Evolutionary conservation across 2,888 invertebrate genomes (phyloP), one percentile per base, ranked within the genome.

Genomic region (Scrobipalpa costella): DNA sequence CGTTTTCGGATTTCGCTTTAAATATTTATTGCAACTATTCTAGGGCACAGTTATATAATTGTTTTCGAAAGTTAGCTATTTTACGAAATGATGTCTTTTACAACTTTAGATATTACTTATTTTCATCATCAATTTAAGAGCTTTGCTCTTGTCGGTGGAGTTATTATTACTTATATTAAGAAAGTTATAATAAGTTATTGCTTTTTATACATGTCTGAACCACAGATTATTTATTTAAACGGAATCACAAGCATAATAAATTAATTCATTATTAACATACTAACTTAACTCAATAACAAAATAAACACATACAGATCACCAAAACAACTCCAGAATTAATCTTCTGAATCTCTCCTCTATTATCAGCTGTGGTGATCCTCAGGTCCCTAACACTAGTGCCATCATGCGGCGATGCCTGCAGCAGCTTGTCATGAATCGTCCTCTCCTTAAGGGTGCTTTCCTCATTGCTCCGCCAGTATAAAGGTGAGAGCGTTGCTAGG

Each of bases 401-500:
- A 2, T 7, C 55, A 7, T 7, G n/a, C 33, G 55, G 55, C 34
- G 33, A 13, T 8, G 44, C 19, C 27, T 38, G 36, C 38, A 59
- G 8, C 13, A 70, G 57, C 64, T 70, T 64, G 65, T 67, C 65
- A 57, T 67, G 64, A 5, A 66, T 33, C 13, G 62, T 63, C 17
- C 65, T 71, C 44, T 73, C 73, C 62, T 74, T 67, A 2, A 74
- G 58, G 6, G 78, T 78, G 49, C 65, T 76, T 62, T 75, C 71
- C 66, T 84, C 84, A 50, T 71, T 77, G 69, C 83, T 84, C 61
- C 71, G 71, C 84, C 83, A 84, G 69, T 84, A 85, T 19, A 80
- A 61, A 1, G 79, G 70, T 6, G 64, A 66, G 11, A 84, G 67
- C 1, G 81, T 84, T 5, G 84, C 79, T 11, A 85, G 69, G 61